Conservation (phyloP, 2,888 invertebrate genomes). For the Sarcophaga caerulescens region DNA sequence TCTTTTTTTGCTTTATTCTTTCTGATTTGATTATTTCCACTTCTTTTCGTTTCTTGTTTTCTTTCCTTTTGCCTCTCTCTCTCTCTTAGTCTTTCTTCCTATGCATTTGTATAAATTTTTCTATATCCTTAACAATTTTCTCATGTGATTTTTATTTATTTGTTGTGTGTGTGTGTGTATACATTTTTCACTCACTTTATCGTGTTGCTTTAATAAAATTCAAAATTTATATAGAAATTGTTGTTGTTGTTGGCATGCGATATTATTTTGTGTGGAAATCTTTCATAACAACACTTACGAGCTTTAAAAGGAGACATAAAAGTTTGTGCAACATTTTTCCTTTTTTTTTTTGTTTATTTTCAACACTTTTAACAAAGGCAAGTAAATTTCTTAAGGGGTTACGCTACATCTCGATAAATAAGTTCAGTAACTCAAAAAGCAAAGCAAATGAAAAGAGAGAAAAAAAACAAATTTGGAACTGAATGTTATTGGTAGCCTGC, state of each 20-base stretch:
- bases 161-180: neutral
- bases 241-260: neutral
- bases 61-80: neutral
- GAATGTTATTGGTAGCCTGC: too few species aligned
- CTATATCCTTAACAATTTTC: constrained; percentile 49
- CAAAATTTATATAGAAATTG: constrained; percentile 9
- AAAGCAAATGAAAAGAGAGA: too few species aligned
- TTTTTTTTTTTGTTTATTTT: neutral
- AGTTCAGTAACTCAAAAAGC: too few species aligned
- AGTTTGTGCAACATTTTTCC: neutral
- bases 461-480: too few species aligned
- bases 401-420: too few species aligned
- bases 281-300: constrained; percentile 25
- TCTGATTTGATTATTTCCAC: neutral
- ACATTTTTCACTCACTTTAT: neutral
- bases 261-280: constrained; percentile 36
- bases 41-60: neutral
- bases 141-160: constrained; percentile 41
- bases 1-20: neutral
- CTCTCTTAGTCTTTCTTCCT: neutral
- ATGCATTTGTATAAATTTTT: constrained; percentile 21
- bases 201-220: constrained; percentile 3
- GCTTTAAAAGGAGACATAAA: neutral
- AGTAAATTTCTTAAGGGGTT: neutral
- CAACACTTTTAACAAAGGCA: constrained; percentile 11